Base-by-base conservation (phyloP, 2,888 invertebrate genomes). In the Erpobdella octoculata region DNA sequence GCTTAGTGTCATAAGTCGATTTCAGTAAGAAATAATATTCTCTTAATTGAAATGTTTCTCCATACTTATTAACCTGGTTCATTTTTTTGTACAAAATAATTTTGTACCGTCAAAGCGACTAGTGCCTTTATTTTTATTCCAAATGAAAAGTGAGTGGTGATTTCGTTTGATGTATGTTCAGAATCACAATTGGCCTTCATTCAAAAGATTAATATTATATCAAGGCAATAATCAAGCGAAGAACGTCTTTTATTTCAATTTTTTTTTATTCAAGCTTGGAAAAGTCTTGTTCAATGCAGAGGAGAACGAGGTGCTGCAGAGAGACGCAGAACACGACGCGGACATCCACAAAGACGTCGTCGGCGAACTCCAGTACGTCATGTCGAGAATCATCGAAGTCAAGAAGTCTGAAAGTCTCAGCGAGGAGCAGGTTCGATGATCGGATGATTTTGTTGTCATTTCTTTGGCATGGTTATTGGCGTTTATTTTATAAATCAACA, bases 321-420 rank as follows among this genome's bases (percentile, higher is more conserved):
- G 90, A 61, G 86, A 88, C 58, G 87, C 89, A 0, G 87, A 88
- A 68, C 86, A 86, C 76, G 91, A 91, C 84, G 87, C 89, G 1
- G 82, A 84, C 74, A 84, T 88, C 31, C 91, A 89, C 79, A 86
- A 87, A 76, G 86, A 87, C 73, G 88, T 89, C 33, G 91, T 91
- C 80, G 87, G 88, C 73, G 88, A 89, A 76, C 87, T 92, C 48
- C 86, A 89, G 64, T 85, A 87, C 74, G 82, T 89, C 18, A 88
- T 92, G 83, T 84, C 85, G 62, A 88, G 89, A 78, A 90, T 91
- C 15, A 77, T 78, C 36, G 72, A 74, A 38, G 73, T 80, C 53
- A 81, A 79, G 71, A 72, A 9, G 71, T 74, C 68, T 18, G 68
- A 70, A 31, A 73, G n/a, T 33, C 58, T 71, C 21, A 35, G 31